Evolutionary conservation across 2,888 invertebrate genomes (phyloP), one percentile per base, ranked within the genome.

Genomic region (Copidosoma aretas): DNA sequence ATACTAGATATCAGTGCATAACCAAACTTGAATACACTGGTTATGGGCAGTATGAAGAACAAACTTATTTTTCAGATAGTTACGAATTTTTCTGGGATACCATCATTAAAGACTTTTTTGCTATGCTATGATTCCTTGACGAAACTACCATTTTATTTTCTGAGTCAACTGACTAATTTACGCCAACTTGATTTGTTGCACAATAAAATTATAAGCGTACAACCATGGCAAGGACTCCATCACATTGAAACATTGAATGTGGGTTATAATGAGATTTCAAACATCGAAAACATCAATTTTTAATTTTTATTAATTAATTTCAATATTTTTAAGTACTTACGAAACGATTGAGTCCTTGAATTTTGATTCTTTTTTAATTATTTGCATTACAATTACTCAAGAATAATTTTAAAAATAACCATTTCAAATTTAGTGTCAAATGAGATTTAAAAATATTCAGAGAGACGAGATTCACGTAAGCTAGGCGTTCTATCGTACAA

Each of bases 141-240:
- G 15, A 49, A 3, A 14, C 15, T 60, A 43, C 43, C 61, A 39
- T 24, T 8, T 0, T 54, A 14, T 14, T 66, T 59, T 49, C 53
- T 69, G n/a, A 61, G 57, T 15, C 65, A 65, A 21, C 65, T 69
- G 15, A 57, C 53, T 10, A 52, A 51, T 22, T 57, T 71, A 41
- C 32, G 52, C 32, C 56, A 64, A 62, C 51, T 71, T 10, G 43
- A 67, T 60, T 54, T 69, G 10, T 32, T 19, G 21, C 14, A 64
- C n/a, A 71, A 71, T 57, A 32, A 53, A 25, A 12, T 70, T 17
- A 39, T 24, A 22, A 43, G 53, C 17, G 17, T 65, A 54, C 15
- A 53, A 21, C 43, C 46, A 19, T 39, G 57, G 24, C 15, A n/a
- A 25, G 15, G 32, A 24, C 25, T 19, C 1, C 46, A 12, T 19